phyloP scores from a whole-genome alignment of 1,140 invertebrate species.

The Brachionus plicatilis region DNA sequence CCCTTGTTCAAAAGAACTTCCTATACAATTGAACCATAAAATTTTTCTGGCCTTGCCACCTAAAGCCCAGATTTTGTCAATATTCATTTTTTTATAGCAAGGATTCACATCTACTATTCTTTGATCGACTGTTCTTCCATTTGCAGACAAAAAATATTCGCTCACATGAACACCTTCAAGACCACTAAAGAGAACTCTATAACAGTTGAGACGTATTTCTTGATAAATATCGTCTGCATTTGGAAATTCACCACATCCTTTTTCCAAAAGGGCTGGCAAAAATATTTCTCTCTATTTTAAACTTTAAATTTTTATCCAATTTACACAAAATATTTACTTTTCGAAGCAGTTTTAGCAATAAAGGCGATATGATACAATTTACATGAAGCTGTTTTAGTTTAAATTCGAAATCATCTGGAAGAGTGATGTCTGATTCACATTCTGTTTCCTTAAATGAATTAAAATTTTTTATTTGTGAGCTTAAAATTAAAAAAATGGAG shows the following conservation, averaged over 20 bases:
- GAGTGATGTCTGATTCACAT: background rate
- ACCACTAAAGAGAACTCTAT: background rate
- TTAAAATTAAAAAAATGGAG: too few relatives aligned
- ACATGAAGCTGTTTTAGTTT: background rate
- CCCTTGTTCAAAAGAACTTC: background rate
- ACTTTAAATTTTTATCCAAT: background rate
- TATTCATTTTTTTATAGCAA: background rate
- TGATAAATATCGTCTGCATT: background rate
- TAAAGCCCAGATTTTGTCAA: background rate
- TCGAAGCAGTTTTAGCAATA: background rate
- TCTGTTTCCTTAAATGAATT: background rate
- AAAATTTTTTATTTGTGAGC: background rate
- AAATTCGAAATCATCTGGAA: background rate
- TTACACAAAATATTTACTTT: background rate
- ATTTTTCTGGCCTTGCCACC: background rate
- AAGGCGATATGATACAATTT: background rate
- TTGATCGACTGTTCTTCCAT: background rate
- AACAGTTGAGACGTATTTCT: background rate
- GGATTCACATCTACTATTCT: background rate
- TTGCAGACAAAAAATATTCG: background rate
- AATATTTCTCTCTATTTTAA: background rate
- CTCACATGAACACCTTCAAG: background rate
- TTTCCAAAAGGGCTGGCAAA: background rate
- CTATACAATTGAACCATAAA: background rate
- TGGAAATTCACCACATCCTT: background rate